These are phyloP conservation scores for Australoheros facetus DNA, from an alignment of 2,797 vertebrate genomes.

Conservation along the genomic window DNA sequence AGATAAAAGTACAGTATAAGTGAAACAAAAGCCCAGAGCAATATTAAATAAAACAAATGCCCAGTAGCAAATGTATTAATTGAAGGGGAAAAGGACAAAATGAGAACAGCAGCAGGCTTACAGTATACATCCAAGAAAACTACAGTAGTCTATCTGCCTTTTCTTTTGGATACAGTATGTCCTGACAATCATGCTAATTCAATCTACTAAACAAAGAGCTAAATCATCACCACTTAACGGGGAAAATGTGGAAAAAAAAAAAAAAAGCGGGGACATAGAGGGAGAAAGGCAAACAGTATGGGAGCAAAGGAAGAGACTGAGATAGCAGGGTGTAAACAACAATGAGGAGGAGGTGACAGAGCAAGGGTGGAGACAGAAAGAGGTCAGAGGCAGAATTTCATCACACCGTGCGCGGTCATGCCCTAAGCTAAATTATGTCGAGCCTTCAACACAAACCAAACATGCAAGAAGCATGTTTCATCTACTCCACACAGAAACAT, in stretches of 20 bases:
- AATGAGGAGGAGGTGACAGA: not conserved
- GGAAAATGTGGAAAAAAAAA: not conserved
- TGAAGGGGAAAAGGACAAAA: not conserved
- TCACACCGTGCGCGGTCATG: not conserved
- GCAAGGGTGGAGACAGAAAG: conserved; percentile 13
- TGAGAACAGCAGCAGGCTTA: not conserved
- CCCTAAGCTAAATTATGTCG: not conserved
- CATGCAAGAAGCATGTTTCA: not conserved
- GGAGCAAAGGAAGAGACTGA: not conserved
- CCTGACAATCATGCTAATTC: not conserved
- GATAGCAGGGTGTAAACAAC: not conserved
- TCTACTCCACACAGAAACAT: not conserved
- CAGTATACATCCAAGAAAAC: not conserved
- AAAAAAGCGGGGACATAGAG: not conserved
- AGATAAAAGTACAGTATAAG: not conserved
- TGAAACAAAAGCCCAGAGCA: not conserved
- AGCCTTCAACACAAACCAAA: conserved; percentile 5
- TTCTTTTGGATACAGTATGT: not conserved
- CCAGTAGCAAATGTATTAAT: not conserved
- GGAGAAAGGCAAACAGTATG: not conserved
- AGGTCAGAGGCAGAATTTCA: conserved; percentile 45
- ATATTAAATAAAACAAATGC: not conserved
- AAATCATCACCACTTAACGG: not conserved
- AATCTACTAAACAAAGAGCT: not conserved
- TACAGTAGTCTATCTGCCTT: not conserved